Conservation (phyloP, 2,797 vertebrate species). For the Simalia tracyae region DNA sequence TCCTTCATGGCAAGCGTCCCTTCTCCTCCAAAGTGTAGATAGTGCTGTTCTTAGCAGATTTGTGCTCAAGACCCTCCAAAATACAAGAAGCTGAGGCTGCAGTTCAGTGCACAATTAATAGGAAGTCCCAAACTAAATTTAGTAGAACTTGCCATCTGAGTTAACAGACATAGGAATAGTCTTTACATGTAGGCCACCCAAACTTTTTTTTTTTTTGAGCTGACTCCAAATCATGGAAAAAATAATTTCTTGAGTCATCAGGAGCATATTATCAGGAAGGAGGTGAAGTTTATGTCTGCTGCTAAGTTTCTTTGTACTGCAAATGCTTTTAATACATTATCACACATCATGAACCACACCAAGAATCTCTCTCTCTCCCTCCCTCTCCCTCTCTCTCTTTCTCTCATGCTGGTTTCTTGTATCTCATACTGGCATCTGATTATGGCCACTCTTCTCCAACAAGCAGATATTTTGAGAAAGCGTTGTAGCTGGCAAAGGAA, state of each 20-base stretch:
- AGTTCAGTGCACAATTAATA: background rate
- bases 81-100: background rate
- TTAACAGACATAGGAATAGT: background rate
- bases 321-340: background rate
- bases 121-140: background rate
- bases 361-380: background rate
- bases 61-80: background rate
- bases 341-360: background rate
- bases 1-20: fast-evolving
- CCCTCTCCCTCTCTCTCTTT: background rate
- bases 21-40: background rate
- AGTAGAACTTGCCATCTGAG: no score
- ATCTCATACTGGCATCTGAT: background rate
- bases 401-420: background rate
- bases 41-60: background rate
- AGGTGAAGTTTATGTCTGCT: background rate
- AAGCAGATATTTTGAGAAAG: background rate
- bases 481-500: background rate
- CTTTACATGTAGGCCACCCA: background rate
- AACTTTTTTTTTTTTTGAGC: background rate
- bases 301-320: background rate
- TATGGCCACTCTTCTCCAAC: background rate
- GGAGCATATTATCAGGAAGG: background rate
- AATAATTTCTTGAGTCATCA: background rate
- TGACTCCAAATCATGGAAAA: background rate